Evolutionary conservation across 2,797 vertebrate genomes (phyloP), one percentile per base, ranked within the genome.

Genomic region (Allobates femoralis): DNA sequence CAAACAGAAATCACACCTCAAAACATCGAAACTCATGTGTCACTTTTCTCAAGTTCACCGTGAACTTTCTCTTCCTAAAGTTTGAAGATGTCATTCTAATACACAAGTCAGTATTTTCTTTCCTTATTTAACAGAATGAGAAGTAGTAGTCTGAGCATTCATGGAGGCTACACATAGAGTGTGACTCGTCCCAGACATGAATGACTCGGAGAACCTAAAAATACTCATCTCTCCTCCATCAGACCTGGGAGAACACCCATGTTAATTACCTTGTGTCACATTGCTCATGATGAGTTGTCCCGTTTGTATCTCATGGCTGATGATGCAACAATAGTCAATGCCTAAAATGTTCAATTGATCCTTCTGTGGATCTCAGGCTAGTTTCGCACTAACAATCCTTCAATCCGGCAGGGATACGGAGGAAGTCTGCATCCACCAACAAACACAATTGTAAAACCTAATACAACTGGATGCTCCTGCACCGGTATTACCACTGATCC

Each of bases 191-290:
- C 41, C 66, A 82, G 26, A 73, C 66, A 58, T 23, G 32, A 81
- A 83, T 74, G 26, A 53, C 64, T 62, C 30, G n/a, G n/a, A n/a
- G 41, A 7, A 46, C 41, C 71, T 76, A 84, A 84, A 76, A 76
- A 84, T 84, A 84, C 30, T 55, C 8, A 3, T 32, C n/a, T 16
- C 34, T 30, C n/a, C 56, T 67, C 62, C 53, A 12, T 51, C 55
- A 32, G 32, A 37, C 37, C 8, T 30, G 37, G 81, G 69, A 23
- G 26, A 34, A 74, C 71, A 21, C 55, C 69, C 37, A 62, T 21
- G 21, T 64, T 84, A 76, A 75, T 76, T 12, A 64, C 62, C 37
- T 21, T 26, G 21, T 50, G 32, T 76, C 26, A 21, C 56, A 41
- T 62, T 50, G 28, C 64, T 55, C 28, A 64, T 14, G 21, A 50